Conservation (phyloP, 2,888 invertebrate genomes). For the Rotaria sp. region DNA sequence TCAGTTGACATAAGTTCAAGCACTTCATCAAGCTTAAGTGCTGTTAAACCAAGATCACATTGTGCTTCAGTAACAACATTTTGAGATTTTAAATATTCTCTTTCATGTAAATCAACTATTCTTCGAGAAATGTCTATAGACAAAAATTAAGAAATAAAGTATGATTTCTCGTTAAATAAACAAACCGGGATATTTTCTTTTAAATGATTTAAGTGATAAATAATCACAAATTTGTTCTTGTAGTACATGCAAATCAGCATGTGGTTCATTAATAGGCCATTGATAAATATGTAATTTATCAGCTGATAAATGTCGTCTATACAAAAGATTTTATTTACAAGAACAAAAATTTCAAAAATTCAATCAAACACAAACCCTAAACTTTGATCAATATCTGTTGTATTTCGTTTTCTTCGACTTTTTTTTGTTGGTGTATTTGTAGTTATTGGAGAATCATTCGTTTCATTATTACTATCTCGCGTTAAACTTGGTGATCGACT, state of each 20-base stretch:
- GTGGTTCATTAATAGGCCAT: constrained; percentile 68
- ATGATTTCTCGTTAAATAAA: background rate
- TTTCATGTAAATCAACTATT: constrained; percentile 78
- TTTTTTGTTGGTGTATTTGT: background rate
- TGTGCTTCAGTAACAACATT: constrained; percentile 75
- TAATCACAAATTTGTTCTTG: constrained; percentile 92
- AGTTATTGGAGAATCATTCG: background rate
- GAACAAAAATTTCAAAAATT: background rate
- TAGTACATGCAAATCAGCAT: constrained; percentile 76
- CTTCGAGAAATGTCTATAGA: constrained; percentile 73
- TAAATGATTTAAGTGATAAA: constrained; percentile 88
- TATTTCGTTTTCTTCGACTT: constrained; percentile 21
- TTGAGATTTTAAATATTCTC: constrained; percentile 73
- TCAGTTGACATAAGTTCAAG: constrained; percentile 88
- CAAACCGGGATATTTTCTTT: constrained; percentile 66
- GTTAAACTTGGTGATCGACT: background rate
- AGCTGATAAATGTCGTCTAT: constrained; percentile 59
- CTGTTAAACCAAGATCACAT: constrained; percentile 87
- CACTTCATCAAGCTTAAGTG: constrained; percentile 81
- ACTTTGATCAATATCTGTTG: constrained; percentile 24
- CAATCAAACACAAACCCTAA: background rate
- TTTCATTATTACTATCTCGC: background rate
- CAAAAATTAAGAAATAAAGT: background rate
- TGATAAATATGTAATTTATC: constrained; percentile 84
- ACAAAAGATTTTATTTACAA: background rate